A percentile compares a stretch with the other conserved stretches of the same genome.
Conservation (phyloP, 2,113 vertebrate species). For the Pterocles orientalis region DNA sequence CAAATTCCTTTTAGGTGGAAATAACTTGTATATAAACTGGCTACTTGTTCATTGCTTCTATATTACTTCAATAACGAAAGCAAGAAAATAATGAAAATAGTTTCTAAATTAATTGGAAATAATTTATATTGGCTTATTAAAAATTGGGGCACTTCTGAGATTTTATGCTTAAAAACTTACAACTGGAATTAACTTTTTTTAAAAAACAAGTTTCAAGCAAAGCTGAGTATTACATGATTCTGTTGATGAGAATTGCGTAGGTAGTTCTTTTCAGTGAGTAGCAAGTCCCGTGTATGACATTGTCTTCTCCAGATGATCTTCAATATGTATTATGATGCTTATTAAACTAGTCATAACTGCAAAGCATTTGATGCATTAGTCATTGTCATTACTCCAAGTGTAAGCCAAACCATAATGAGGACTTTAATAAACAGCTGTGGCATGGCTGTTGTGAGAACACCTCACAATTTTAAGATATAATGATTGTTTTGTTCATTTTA, state of each 20-base stretch:
- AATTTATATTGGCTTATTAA: neutral
- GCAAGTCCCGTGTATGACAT: neutral
- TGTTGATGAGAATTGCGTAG: neutral
- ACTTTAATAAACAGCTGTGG: neutral
- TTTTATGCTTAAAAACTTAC: neutral
- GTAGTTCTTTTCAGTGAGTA: neutral
- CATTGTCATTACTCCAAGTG: neutral
- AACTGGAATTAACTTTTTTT: neutral
- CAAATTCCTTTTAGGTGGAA: neutral
- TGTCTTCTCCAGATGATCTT: neutral
- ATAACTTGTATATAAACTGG: neutral
- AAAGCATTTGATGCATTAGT: neutral
- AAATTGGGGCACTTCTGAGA: neutral
- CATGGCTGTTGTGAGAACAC: neutral
- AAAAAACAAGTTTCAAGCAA: neutral
- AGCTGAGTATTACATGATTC: neutral
- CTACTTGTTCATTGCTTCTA: neutral
- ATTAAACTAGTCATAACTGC: neutral
- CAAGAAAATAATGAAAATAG: neutral
- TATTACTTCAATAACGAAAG: neutral
- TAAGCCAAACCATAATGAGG: neutral
- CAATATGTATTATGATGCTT: neutral
- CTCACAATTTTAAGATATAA: neutral
- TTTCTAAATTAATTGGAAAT: neutral
- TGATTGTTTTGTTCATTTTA: neutral